A percentile compares a stretch with the other conserved stretches of the same genome.
Evolutionary conservation across 2,797 vertebrate species (phyloP).

Genomic region (Megalops cyprinoides): DNA sequence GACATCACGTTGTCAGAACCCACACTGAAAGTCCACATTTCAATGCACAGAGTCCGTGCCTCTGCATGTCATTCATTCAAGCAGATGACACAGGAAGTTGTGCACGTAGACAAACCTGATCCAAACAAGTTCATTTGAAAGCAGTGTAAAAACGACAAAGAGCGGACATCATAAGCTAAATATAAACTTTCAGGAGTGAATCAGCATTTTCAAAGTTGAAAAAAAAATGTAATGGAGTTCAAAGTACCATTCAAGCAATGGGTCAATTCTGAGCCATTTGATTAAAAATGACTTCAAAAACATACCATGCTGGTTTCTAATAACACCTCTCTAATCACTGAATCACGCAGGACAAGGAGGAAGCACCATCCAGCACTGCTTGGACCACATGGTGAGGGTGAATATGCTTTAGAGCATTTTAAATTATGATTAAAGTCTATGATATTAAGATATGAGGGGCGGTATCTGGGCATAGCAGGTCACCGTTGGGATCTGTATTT

Average conservation of each 20-base stretch:
- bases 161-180: not conserved
- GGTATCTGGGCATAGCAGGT: not conserved
- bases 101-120: not conserved
- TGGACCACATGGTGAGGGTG: not conserved
- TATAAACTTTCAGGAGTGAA: not conserved
- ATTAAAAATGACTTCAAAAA: not conserved
- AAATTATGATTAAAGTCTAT: slow-evolving; percentile 3
- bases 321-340: not conserved
- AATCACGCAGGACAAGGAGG: not conserved
- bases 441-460: not conserved
- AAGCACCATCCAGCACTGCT: not conserved
- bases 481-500: not conserved
- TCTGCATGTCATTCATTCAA: not conserved
- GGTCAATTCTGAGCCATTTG: not conserved
- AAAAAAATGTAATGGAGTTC: not conserved
- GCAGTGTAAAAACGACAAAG: not conserved
- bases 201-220: not conserved
- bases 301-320: not conserved
- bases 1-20: too few relatives aligned
- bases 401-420: not conserved
- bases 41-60: too few relatives aligned
- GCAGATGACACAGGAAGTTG: not conserved
- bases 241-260: not conserved
- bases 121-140: not conserved
- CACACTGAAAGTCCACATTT: too few relatives aligned